Evolutionary conservation across 1,140 invertebrate species (phyloP), one percentile per base, ranked within the genome.

Genomic region (Temnothorax longispinosus): DNA sequence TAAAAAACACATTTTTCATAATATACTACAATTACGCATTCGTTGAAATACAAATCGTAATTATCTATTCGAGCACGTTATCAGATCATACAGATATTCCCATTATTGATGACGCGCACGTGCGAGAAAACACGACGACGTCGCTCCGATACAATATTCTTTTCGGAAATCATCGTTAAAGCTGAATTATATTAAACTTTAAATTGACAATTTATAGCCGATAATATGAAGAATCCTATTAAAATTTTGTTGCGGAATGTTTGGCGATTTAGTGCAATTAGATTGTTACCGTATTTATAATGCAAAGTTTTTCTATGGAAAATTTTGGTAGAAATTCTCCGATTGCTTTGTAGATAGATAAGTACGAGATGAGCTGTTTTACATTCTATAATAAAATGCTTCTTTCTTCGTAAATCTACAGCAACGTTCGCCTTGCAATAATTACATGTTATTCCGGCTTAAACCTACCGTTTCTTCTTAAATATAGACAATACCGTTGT

Each of bases 291-390:
- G 10, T 67, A 67, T 21, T 67, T 67, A 67, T 67, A 67, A 44
- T 67, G 18, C n/a, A 41, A 41, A 21, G 10, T 21, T 67, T 67
- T 44, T 41, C 10, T 32, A 6, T 21, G 38, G n/a, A 58, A 75
- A 56, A 38, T 58, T 77, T 67, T 32, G 1, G 60, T 15, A 62
- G 64, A n/a, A 62, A 82, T 78, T 56, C 44, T 78, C 47, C 81
- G 38, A 84, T 58, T 87, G 32, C 18, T 75, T 75, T 60, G 44
- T 76, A 38, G 52, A 62, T 54, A 87, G 41, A 58, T 89, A 90
- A 87, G 74, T 90, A 85, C 74, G 88, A 80, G 64, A 87, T 85
- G 54, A 78, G 54, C 77, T 47, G 47, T 47, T 86, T 32, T 38
- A 81, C 38, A 72, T 72, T 72, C 50, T 62, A 87, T 60, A 18